Evolutionary conservation across 2,888 invertebrate species (phyloP), one percentile per base, ranked within the genome.

Genomic region (Clitarchus hookeri): DNA sequence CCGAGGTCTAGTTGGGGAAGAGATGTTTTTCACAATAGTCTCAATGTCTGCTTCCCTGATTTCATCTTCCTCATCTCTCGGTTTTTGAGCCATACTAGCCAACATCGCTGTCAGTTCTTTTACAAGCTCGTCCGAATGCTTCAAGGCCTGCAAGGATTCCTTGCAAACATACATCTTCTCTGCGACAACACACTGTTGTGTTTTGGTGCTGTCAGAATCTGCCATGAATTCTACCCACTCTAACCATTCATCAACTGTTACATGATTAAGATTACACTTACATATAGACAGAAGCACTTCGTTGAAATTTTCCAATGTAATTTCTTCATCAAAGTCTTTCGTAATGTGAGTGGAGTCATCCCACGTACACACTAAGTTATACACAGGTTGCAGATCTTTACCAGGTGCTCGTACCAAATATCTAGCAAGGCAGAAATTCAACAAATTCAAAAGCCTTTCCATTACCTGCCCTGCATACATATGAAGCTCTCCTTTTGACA

Each of bases 11-110:
- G 84, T 84, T 13, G 82, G 53, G 36, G 87, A 84, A 12, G 82
- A 83, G 77, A 88, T 54, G 84, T 85, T 87, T 82, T 86, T 44
- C 26, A 87, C 54, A 54, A 87, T 85, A 9, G 48, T 44, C 82
- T 84, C 83, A 4, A 87, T 36, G 79, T 85, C 83, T 84, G 87
- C 88, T 48, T 85, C 82, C 85, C 80, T 86, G 54, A 88, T 88
- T 84, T 87, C 88, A 85, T 88, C 88, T 85, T 88, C 88, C 86
- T 87, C 88, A 53, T 87, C 87, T 44, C 77, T 80, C 25, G 88
- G 88, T 77, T 88, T 88, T 3, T 44, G 79, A 6, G 86, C 84
- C 86, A 87, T 86, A 19, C 65, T 82, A 19, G 53, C 44, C 12
- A 88, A 65, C 83, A 86, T 85, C 19, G 85, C 12, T 23, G 86